Base-by-base conservation (phyloP, 2,797 vertebrate genomes). In the Centropyge bicolor region DNA sequence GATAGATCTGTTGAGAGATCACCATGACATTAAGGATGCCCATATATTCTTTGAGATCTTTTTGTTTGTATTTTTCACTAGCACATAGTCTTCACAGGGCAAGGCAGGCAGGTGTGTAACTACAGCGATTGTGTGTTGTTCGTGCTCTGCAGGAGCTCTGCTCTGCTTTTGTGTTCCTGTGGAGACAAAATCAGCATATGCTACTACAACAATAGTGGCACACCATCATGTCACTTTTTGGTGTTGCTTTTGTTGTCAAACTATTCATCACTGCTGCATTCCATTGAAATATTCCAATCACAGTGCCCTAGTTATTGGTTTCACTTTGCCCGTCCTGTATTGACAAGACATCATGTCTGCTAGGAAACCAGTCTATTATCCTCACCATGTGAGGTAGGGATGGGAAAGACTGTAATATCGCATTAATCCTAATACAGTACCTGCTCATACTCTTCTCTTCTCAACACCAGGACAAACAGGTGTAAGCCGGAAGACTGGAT, bases 401-500 rank as follows among this genome's bases (percentile, higher is more conserved):
- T 24, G 8, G 38, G 3, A 55, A 55, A 43, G 19, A 54, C 8
- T n/a, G 10, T 22, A 54, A 27, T 27, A 24, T 41, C 20, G 41
- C 19, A 13, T 17, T 12, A 45, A 27, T 76, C 17, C 8, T 55
- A 9, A 51, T 40, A 57, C 31, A 20, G 41, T 77, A 94, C 93
- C 94, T 94, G 82, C 20, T 96, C 88, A 0, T 96, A 95, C 66
- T 96, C 81, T 0, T 84, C 73, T 0, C 86, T 82, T 0, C 95
- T 94, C 91, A 97, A 75, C 81, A 99, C 96, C 0, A 93, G 91
- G 52, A 99, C 94, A 31, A 97, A 92, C 40, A 99, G 92, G 61
- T 96, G 93, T 14, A 94, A 86, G 11, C 97, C 95, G 0, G 96
- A 98, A 3, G 92, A 93, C 91, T 96, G 96, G 91, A 99, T 96